These are phyloP conservation scores for Cynopterus sphinx DNA, from an alignment of 2,797 vertebrate genomes.

Conservation along the genomic window DNA sequence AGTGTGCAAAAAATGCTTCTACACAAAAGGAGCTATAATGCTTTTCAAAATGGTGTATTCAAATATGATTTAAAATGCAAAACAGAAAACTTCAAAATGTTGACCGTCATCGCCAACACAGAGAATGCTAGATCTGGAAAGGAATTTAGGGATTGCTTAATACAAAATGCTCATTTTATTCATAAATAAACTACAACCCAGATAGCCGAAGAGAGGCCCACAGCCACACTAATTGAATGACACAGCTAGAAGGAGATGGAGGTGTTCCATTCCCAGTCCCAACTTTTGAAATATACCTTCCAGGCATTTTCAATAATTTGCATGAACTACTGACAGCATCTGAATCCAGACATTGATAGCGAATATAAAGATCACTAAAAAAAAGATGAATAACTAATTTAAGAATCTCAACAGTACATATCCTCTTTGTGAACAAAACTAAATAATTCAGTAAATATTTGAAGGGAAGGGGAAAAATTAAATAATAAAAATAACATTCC, in stretches of 20 bases:
- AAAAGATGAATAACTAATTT: neutral
- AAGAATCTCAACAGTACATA: neutral
- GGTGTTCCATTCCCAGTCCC: neutral
- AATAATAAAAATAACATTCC: neutral
- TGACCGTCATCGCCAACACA: neutral
- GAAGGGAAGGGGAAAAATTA: neutral
- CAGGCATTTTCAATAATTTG: neutral
- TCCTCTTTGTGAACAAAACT: neutral
- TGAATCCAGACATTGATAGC: neutral
- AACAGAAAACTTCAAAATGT: neutral
- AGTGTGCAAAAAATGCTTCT: neutral
- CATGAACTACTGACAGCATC: neutral
- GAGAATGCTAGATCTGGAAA: neutral
- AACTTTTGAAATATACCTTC: neutral
- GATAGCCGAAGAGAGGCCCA: neutral
- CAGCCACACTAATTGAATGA: accelerated
- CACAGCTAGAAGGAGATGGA: neutral
- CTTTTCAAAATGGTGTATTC: neutral
- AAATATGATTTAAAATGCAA: neutral
- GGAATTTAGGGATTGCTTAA: neutral
- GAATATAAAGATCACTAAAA: neutral
- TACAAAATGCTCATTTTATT: neutral
- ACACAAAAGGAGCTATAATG: neutral
- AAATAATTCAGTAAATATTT: neutral
- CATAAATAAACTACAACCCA: neutral